phyloP scores from a whole-genome alignment of 2,888 invertebrate genomes.

The Nemotelus pantherinus region DNA sequence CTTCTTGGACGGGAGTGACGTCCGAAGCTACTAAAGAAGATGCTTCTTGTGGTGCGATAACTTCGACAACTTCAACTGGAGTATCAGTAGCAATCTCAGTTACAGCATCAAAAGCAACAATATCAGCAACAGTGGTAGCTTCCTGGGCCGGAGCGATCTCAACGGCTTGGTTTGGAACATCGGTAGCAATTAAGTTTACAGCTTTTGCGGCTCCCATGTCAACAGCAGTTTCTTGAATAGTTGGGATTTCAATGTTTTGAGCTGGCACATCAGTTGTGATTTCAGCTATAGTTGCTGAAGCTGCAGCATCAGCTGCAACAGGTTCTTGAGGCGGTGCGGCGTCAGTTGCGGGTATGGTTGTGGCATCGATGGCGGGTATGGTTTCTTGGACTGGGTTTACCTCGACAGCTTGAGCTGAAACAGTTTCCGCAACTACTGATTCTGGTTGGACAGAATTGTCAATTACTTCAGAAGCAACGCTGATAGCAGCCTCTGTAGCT shows the following conservation, averaged over 20 bases:
- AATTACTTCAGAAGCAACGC: not conserved
- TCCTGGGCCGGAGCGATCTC: not conserved
- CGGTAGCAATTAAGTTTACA: too few species aligned
- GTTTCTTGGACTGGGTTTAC: not conserved
- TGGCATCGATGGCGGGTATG: not conserved
- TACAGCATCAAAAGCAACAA: not conserved
- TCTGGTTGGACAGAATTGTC: not conserved
- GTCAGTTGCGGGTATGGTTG: too few species aligned
- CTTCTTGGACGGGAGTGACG: not conserved
- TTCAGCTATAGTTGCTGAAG: not conserved
- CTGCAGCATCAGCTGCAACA: not conserved
- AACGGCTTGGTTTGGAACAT: not conserved
- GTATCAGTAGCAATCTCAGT: not conserved
- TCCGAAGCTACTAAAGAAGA: too few species aligned
- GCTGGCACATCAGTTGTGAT: conserved; percentile 6
- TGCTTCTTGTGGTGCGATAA: not conserved
- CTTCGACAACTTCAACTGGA: not conserved
- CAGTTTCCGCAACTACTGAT: not conserved
- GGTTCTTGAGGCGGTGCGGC: not conserved
- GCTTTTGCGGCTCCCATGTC: not conserved
- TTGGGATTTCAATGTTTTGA: conserved; percentile 37
- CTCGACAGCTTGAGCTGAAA: not conserved
- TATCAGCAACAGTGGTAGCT: not conserved
- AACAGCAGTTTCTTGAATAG: conserved; percentile 1
- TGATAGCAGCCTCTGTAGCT: conserved; percentile 23